Evolutionary conservation across 2,797 vertebrate genomes (phyloP).

Genomic region (Halcyon chelicuti): DNA sequence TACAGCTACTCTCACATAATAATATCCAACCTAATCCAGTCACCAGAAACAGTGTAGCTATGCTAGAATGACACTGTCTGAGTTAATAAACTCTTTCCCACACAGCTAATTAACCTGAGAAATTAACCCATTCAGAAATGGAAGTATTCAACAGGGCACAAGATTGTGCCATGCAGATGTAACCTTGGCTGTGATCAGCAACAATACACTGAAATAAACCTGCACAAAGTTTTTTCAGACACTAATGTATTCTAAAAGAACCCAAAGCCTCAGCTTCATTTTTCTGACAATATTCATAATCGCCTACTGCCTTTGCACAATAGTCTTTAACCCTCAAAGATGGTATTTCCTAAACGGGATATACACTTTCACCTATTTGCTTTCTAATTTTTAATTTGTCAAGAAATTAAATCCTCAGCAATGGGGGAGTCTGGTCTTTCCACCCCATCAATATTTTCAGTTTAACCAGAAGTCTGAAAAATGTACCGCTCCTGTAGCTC

Average conservation of each 20-base stretch:
- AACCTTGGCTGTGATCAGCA: background rate
- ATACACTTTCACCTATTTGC: background rate
- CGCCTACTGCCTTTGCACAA: background rate
- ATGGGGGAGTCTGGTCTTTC: background rate
- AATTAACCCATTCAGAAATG: background rate
- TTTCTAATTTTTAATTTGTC: background rate
- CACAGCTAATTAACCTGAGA: background rate
- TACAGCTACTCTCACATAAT: background rate
- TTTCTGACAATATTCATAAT: background rate
- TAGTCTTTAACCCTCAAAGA: background rate
- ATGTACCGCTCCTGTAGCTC: background rate
- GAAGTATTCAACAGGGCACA: background rate
- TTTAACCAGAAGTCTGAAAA: background rate
- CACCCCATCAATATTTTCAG: background rate
- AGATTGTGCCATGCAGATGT: accelerated
- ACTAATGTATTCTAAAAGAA: background rate
- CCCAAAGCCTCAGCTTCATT: background rate
- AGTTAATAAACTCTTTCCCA: background rate
- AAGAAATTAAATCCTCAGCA: background rate
- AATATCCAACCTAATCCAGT: background rate
- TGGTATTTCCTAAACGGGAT: background rate
- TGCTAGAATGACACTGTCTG: background rate
- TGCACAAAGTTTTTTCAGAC: background rate
- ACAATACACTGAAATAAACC: background rate
- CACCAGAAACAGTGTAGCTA: background rate